phyloP scores from a whole-genome alignment of 2,797 vertebrate genomes.

The Pteronotus mesoamericanus region DNA sequence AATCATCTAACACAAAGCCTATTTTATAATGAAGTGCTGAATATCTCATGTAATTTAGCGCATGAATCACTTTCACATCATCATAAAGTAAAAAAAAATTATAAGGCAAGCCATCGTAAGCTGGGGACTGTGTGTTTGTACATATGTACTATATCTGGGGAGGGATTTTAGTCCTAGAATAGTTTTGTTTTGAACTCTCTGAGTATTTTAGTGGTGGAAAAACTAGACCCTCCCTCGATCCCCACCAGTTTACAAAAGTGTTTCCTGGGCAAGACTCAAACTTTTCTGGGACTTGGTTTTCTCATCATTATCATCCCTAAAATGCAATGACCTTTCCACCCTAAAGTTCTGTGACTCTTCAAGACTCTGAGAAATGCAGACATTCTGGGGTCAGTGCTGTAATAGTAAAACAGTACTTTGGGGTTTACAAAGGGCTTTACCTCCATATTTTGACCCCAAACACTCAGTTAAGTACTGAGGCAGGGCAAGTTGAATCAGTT shows the following conservation, averaged over 20 bases:
- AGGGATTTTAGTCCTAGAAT: not conserved
- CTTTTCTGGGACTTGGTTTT: constrained; percentile 30
- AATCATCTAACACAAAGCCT: not conserved
- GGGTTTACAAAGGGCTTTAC: not conserved
- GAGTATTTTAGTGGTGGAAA: constrained; percentile 23
- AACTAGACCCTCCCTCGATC: not conserved
- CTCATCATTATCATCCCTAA: not conserved
- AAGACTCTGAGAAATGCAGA: constrained; percentile 29
- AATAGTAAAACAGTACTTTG: not conserved
- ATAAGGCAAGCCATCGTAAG: not conserved
- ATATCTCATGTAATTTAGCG: not conserved
- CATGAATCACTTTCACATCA: not conserved
- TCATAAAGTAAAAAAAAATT: not conserved
- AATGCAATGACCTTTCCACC: not conserved
- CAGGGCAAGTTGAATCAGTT: not conserved
- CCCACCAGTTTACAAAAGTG: not conserved
- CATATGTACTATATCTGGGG: not conserved
- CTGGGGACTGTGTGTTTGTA: not conserved
- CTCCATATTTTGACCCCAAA: not conserved
- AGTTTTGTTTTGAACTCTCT: not conserved
- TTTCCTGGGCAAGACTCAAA: not conserved
- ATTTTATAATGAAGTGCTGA: not conserved
- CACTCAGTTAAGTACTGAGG: not conserved
- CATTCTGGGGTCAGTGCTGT: not conserved
- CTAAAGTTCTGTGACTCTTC: not conserved